A percentile compares a stretch with the other conserved stretches of the same genome.
These are phyloP conservation scores for Cheilosia urbana DNA, from an alignment of 2,888 invertebrate species.

Conservation along the genomic window DNA sequence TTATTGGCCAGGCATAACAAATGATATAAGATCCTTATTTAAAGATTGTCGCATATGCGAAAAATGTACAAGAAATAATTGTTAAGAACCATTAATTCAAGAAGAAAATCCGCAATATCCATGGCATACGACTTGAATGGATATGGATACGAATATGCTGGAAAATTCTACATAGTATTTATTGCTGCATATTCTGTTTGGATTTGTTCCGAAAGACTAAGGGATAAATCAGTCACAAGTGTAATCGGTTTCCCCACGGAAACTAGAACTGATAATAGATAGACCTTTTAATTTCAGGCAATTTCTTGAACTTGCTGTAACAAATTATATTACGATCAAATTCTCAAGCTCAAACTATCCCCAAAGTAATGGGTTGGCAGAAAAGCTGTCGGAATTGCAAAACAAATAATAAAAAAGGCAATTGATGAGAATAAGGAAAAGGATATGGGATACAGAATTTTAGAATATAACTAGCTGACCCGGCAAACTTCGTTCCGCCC, in stretches of 20 bases:
- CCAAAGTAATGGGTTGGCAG: not conserved
- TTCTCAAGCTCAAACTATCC: not conserved
- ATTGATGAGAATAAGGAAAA: not conserved
- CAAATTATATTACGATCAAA: not conserved
- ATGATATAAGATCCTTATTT: not conserved
- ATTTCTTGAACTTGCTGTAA: not conserved
- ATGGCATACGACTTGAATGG: not conserved
- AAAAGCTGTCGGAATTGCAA: not conserved
- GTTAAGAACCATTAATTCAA: not conserved
- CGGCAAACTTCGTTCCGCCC: no score
- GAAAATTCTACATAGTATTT: not conserved
- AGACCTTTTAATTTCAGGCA: not conserved
- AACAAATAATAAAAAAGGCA: not conserved
- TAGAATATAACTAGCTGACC: not conserved
- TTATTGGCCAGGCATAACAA: slow-evolving; percentile 73
- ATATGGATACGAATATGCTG: not conserved
- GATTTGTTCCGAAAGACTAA: not conserved
- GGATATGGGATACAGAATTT: not conserved
- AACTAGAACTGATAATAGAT: not conserved
- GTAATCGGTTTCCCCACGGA: not conserved
- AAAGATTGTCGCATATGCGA: not conserved
- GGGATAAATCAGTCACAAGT: not conserved
- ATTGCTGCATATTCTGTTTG: not conserved
- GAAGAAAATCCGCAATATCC: not conserved
- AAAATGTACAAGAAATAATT: not conserved